phyloP scores from a whole-genome alignment of 1,140 invertebrate genomes.

The Xylocopa sonorina region DNA sequence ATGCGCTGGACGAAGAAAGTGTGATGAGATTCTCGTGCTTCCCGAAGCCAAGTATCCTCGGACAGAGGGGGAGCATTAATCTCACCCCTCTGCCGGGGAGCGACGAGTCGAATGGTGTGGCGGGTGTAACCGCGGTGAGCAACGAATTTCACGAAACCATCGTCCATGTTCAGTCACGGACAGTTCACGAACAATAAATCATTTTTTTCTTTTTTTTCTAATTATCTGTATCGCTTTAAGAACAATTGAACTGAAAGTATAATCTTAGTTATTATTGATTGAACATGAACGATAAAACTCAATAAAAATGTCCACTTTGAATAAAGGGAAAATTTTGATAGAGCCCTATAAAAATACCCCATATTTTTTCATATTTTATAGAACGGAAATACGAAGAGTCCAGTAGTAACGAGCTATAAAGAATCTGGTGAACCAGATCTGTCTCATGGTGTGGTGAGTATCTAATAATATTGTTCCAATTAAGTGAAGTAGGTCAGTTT shows the following conservation, averaged over 20 bases:
- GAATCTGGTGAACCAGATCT: constrained; percentile 65
- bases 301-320: too few relatives aligned
- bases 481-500: background rate
- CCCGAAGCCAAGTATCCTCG: constrained; percentile 72
- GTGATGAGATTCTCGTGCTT: constrained; percentile 78
- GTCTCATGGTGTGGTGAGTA: constrained; percentile 67
- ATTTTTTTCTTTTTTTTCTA: too few relatives aligned
- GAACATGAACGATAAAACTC: too few relatives aligned
- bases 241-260: too few relatives aligned
- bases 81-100: constrained; percentile 68
- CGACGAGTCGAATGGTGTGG: constrained; percentile 50
- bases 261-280: too few relatives aligned
- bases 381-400: constrained; percentile 64
- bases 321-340: too few relatives aligned
- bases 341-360: background rate
- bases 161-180: too few relatives aligned
- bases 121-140: constrained; percentile 15
- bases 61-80: constrained; percentile 75
- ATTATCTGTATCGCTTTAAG: too few relatives aligned
- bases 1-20: constrained; percentile 56
- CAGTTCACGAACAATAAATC: too few relatives aligned
- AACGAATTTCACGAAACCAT: background rate
- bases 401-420: constrained; percentile 71
- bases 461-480: background rate
- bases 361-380: constrained; percentile 22